Conservation (phyloP, 2,113 vertebrate species). For the Oreochromis spilurus region DNA sequence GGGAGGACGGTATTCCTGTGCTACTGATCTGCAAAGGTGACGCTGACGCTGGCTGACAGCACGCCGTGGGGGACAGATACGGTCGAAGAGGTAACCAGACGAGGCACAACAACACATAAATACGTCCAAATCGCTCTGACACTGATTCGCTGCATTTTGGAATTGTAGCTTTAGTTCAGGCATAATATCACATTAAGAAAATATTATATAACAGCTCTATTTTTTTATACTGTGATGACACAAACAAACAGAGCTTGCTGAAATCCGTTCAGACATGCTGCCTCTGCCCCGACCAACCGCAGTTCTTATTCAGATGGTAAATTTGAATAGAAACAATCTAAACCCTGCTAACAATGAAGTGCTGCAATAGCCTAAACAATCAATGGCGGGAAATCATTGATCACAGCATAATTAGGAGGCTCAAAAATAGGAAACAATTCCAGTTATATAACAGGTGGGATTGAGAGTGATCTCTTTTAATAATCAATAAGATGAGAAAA, state of each 20-base stretch:
- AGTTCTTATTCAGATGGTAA: background rate
- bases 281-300: background rate
- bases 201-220: background rate
- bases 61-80: background rate
- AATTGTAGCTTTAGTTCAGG: background rate
- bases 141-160: background rate
- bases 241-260: background rate
- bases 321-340: background rate
- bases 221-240: background rate
- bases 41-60: constrained; percentile 27
- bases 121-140: background rate
- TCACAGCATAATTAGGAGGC: background rate
- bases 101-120: background rate
- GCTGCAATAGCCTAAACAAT: background rate
- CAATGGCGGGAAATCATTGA: background rate
- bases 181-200: background rate
- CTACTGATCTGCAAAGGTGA: constrained; percentile 35
- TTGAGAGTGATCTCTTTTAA: background rate
- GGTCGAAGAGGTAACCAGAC: background rate
- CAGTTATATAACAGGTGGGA: background rate
- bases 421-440: background rate
- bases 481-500: background rate
- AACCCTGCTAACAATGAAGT: background rate
- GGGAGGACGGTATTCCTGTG: background rate
- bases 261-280: background rate